phyloP scores from a whole-genome alignment of 2,797 vertebrate genomes.

The Setipinna tenuifilis region DNA sequence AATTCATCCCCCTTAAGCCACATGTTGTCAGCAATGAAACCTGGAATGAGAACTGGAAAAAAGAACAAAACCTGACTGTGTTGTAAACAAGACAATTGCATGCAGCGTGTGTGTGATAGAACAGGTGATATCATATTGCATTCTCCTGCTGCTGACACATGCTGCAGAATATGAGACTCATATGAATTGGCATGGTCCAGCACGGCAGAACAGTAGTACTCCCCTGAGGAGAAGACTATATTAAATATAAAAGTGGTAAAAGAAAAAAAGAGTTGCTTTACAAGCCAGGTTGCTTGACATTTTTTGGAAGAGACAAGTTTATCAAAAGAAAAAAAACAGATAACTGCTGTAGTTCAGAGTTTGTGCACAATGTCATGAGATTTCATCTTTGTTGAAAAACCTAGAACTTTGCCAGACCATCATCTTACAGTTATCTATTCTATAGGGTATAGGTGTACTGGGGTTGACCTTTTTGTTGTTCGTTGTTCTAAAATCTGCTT shows the following conservation, averaged over 20 bases:
- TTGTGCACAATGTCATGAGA: neutral
- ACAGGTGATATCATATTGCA: neutral
- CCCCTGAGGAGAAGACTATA: neutral
- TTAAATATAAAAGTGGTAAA: neutral
- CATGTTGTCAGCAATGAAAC: conserved; percentile 45
- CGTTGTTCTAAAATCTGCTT: conserved; percentile 62
- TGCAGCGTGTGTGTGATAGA: neutral
- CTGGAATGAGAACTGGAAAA: conserved; percentile 39
- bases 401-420: neutral
- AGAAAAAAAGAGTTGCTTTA: neutral
- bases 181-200: neutral
- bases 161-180: conserved; percentile 5
- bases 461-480: conserved; percentile 67
- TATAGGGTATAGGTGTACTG: conserved; percentile 65
- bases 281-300: no score
- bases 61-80: conserved; percentile 11
- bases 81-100: neutral
- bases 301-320: no score
- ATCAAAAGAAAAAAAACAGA: no score
- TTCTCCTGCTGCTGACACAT: conserved; percentile 31
- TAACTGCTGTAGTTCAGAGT: no score
- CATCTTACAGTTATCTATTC: conserved; percentile 22
- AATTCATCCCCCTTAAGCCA: conserved; percentile 54
- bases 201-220: neutral
- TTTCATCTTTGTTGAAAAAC: neutral